Conservation (phyloP, 1,140 invertebrate species). For the Phortica variegata region DNA sequence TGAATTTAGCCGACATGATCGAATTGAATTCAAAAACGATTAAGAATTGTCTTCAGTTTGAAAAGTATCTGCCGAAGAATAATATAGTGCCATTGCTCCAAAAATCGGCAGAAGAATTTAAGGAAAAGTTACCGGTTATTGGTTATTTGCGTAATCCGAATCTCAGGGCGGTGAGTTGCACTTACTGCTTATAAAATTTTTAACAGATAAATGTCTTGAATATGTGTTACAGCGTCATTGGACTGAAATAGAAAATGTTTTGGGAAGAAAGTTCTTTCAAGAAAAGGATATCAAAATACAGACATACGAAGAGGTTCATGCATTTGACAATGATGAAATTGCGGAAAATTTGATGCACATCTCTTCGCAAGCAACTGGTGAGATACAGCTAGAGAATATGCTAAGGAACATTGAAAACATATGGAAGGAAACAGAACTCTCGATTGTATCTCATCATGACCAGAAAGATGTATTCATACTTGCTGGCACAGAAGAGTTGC, state of each 20-base stretch:
- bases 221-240: conserved; percentile 67
- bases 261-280: conserved; percentile 70
- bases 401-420: conserved; percentile 80
- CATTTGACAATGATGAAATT: conserved; percentile 63
- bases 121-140: conserved; percentile 62
- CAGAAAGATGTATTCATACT: conserved; percentile 79
- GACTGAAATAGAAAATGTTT: conserved; percentile 74
- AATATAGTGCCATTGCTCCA: conserved; percentile 74
- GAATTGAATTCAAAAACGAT: conserved; percentile 66
- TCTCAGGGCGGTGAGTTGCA: conserved; percentile 33
- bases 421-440: conserved; percentile 79
- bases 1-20: conserved; percentile 73
- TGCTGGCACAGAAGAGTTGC: conserved; percentile 80
- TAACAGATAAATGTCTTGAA: not conserved
- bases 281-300: conserved; percentile 68
- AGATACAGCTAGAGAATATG: conserved; percentile 75
- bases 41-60: conserved; percentile 72
- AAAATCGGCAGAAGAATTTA: conserved; percentile 74
- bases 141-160: conserved; percentile 48
- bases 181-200: not conserved
- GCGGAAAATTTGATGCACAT: conserved; percentile 77
- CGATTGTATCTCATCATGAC: conserved; percentile 75
- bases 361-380: conserved; percentile 80
- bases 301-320: conserved; percentile 69
- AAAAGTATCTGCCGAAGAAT: conserved; percentile 76